phyloP scores from a whole-genome alignment of 1,140 invertebrate genomes.

The Zeugodacus cucurbitae region DNA sequence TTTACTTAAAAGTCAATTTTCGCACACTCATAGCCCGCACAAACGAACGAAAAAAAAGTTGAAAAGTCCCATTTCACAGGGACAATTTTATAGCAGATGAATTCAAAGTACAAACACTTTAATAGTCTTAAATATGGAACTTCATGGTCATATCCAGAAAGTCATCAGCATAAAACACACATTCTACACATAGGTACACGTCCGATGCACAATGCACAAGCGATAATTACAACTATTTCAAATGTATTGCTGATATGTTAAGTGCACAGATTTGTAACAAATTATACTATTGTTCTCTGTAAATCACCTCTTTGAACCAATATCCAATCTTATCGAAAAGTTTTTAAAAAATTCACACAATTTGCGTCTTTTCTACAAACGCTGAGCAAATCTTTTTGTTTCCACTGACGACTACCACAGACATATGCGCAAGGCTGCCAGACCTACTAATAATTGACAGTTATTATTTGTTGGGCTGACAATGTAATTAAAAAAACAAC shows the following conservation, averaged over 20 bases:
- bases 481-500: too few relatives aligned
- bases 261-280: background rate
- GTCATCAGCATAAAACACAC: background rate
- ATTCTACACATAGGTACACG: background rate
- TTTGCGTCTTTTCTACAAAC: constrained; percentile 20
- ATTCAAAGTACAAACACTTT: background rate
- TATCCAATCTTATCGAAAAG: background rate
- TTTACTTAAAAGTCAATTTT: background rate
- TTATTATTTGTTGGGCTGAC: too few relatives aligned
- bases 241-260: background rate
- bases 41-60: too few relatives aligned
- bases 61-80: background rate
- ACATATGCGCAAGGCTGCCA: background rate
- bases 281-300: background rate
- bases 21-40: too few relatives aligned
- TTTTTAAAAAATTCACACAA: background rate
- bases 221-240: background rate
- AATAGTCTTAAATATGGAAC: background rate
- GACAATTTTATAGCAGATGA: background rate
- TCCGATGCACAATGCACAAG: background rate
- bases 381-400: background rate
- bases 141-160: constrained; percentile 21
- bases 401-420: background rate
- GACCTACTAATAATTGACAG: background rate
- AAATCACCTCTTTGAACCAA: background rate